A percentile compares a stretch with the other conserved stretches of the same genome.
Evolutionary conservation across 2,113 vertebrate genomes (phyloP).

Genomic region (Paradoxurus hermaphroditus): DNA sequence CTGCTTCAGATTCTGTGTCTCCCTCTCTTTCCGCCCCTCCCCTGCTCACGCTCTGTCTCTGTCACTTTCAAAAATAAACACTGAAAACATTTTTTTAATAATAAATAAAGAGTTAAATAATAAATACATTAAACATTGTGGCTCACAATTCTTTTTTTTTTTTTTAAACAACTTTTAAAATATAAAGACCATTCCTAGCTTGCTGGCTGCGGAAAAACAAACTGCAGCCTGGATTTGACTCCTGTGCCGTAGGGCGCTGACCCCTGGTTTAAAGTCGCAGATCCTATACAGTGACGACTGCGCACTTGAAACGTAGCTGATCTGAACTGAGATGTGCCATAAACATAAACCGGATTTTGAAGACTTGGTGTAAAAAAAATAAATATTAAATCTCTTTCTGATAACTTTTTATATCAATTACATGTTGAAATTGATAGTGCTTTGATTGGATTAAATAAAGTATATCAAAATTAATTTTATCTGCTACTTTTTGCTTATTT

Average conservation of each 20-base stretch:
- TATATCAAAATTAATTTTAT: not conserved
- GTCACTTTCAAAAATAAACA: too few relatives aligned
- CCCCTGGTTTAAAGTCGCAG: not conserved
- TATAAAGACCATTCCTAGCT: not conserved
- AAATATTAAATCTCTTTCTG: not conserved
- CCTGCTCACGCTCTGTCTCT: too few relatives aligned
- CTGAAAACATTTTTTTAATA: too few relatives aligned
- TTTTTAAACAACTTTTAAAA: not conserved
- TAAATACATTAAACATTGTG: not conserved
- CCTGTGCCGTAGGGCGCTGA: fast-evolving
- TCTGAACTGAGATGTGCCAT: not conserved
- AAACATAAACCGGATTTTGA: not conserved
- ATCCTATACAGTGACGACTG: not conserved
- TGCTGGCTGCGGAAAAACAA: not conserved
- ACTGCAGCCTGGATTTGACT: not conserved
- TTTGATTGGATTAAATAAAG: not conserved
- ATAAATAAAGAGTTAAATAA: too few relatives aligned
- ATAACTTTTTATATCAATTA: not conserved
- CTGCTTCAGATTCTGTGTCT: too few relatives aligned
- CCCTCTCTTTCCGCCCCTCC: too few relatives aligned
- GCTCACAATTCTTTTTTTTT: not conserved
- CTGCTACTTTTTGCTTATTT: not conserved
- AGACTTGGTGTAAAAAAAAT: not conserved
- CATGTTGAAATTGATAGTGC: not conserved
- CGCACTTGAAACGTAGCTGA: not conserved